Percentiles rank a stretch among this genome's conserved stretches.
phyloP scores from a whole-genome alignment of 2,113 vertebrate species.

The Trinectes maculatus region DNA sequence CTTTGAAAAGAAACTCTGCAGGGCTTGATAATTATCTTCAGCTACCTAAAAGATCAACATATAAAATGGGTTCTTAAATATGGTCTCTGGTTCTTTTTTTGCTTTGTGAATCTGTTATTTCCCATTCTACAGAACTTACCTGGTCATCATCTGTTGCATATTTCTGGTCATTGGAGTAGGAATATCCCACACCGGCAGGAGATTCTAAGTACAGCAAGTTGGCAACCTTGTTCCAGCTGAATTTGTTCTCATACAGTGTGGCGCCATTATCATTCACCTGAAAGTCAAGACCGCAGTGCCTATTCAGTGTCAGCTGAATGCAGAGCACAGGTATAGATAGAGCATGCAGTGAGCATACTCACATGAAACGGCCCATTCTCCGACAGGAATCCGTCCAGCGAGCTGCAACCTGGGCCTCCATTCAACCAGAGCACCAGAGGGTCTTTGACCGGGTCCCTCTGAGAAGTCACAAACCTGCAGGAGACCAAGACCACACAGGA shows the following conservation, averaged over 20 bases:
- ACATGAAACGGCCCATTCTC: conserved; percentile 85
- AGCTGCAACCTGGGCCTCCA: conserved; percentile 85
- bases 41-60: conserved; percentile 71
- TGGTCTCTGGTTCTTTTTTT: not conserved
- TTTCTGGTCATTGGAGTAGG: conserved; percentile 76
- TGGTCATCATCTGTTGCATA: conserved; percentile 80
- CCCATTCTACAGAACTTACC: conserved; percentile 54
- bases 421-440: conserved; percentile 85
- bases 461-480: conserved; percentile 84
- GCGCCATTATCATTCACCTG: conserved; percentile 79
- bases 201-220: conserved; percentile 83
- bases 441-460: conserved; percentile 76
- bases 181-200: conserved; percentile 84
- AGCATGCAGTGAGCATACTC: conserved; percentile 10
- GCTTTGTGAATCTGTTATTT: not conserved
- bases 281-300: not conserved
- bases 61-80: not conserved
- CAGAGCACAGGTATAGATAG: not conserved
- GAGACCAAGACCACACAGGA: not conserved
- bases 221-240: conserved; percentile 83
- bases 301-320: not conserved
- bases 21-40: conserved; percentile 80
- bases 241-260: conserved; percentile 79
- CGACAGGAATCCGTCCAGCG: conserved; percentile 82
- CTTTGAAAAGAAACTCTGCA: conserved; percentile 82